A percentile compares a stretch with the other conserved stretches of the same genome.
phyloP scores from a whole-genome alignment of 1,140 invertebrate species.

The Anoplophora glabripennis region DNA sequence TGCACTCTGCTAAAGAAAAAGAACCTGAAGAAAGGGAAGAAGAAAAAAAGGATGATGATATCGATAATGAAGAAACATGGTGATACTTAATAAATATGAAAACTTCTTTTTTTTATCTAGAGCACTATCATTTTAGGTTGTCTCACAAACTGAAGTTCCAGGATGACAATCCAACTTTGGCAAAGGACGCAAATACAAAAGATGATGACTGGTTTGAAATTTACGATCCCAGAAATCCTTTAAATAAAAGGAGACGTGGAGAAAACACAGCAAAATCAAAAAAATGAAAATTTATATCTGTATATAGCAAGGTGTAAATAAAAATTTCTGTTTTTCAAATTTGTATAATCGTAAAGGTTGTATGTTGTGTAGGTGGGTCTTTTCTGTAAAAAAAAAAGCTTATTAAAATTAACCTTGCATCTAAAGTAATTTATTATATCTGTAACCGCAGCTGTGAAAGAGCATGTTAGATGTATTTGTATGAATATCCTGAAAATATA shows the following conservation, averaged over 20 bases:
- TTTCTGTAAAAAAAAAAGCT: too few relatives aligned
- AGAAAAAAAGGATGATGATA: slow-evolving; percentile 47
- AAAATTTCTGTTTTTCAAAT: too few relatives aligned
- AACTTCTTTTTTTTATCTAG: not conserved
- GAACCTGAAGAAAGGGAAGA: slow-evolving; percentile 45
- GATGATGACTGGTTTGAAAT: slow-evolving; percentile 95
- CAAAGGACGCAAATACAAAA: slow-evolving; percentile 94
- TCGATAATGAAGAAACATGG: slow-evolving; percentile 45
- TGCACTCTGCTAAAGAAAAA: slow-evolving; percentile 63
- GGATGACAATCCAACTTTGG: slow-evolving; percentile 71
- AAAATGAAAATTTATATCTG: too few relatives aligned
- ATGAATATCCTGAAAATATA: too few relatives aligned
- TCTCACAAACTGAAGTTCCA: slow-evolving; percentile 78
- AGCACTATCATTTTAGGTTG: slow-evolving; percentile 59
- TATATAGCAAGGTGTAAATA: not conserved
- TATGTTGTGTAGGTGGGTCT: too few relatives aligned
- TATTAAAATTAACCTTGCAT: too few relatives aligned
- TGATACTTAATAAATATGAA: slow-evolving; percentile 1
- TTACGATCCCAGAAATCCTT: slow-evolving; percentile 89
- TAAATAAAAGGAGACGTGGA: slow-evolving; percentile 86
- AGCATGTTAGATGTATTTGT: too few relatives aligned
- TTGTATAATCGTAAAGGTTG: too few relatives aligned
- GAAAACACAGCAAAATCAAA: slow-evolving; percentile 37
- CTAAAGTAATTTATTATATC: too few relatives aligned
- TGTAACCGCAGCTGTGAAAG: too few relatives aligned